Evolutionary conservation across 2,797 vertebrate species (phyloP).

Genomic region (Crocidura indochinensis): DNA sequence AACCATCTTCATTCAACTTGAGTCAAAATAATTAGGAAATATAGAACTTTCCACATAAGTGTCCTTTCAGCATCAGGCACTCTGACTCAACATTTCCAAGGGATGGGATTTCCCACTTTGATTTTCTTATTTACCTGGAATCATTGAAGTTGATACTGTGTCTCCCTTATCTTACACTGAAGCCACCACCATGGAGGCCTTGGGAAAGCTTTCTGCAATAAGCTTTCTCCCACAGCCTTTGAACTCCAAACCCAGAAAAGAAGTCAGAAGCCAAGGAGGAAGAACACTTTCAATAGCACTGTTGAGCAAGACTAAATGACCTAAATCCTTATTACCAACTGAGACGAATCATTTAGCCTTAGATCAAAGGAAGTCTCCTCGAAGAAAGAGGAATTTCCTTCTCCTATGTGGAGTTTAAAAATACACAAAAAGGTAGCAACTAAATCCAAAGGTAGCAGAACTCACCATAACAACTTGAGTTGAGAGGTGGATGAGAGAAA

Average conservation of each 20-base stretch:
- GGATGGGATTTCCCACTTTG: background rate
- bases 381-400: background rate
- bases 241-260: conserved; percentile 4
- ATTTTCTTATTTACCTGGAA: background rate
- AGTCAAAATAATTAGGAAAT: conserved; percentile 48
- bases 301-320: background rate
- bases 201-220: background rate
- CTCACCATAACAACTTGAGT: too few relatives aligned
- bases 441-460: too few relatives aligned
- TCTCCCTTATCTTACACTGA: background rate
- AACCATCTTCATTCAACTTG: conserved; percentile 3
- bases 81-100: conserved; percentile 24
- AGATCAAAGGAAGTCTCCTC: background rate
- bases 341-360: conserved; percentile 40
- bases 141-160: background rate
- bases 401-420: too few relatives aligned
- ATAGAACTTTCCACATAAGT: background rate
- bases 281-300: too few relatives aligned
- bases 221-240: background rate
- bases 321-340: background rate
- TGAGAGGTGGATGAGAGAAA: too few relatives aligned
- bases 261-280: background rate
- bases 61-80: background rate
- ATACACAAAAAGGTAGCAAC: too few relatives aligned
- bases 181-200: too few relatives aligned